Evolutionary conservation across 2,888 invertebrate genomes (phyloP).

Genomic region (Chloroclysta siterata): DNA sequence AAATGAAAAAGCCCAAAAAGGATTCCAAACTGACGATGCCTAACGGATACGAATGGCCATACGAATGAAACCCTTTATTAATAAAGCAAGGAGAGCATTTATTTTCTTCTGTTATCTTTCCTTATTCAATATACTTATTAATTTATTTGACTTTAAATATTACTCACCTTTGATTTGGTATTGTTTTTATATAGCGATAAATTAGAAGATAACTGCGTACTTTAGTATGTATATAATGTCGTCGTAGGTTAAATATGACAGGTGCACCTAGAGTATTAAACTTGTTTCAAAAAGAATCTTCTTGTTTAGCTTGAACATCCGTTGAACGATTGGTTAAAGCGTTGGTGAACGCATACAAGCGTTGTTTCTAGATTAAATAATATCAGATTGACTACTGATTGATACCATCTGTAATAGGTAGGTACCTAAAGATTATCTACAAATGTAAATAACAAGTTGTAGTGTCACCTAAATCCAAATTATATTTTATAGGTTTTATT

Average conservation of each 20-base stretch:
- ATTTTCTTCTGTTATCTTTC: not conserved
- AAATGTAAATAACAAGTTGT: not conserved
- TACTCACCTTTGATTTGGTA: not conserved
- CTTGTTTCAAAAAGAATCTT: no score
- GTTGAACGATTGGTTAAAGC: not conserved
- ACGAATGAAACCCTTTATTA: no score
- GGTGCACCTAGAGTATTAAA: no score
- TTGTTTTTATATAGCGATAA: no score
- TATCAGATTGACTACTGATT: not conserved
- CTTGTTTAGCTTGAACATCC: no score
- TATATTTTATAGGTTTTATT: no score
- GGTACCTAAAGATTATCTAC: no score
- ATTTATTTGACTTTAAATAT: not conserved
- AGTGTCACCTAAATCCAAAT: not conserved
- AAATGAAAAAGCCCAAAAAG: conserved; percentile 34
- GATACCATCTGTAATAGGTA: not conserved
- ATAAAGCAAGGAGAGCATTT: not conserved
- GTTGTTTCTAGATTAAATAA: not conserved
- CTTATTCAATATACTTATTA: not conserved
- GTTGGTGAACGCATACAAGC: not conserved
- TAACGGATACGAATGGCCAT: not conserved
- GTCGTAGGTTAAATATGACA: no score
- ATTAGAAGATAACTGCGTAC: no score
- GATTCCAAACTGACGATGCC: conserved; percentile 11
- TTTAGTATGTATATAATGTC: no score